Percentiles rank a stretch among this genome's conserved stretches.
phyloP scores from a whole-genome alignment of 2,888 invertebrate genomes.

The Shargacucullia verbasci region DNA sequence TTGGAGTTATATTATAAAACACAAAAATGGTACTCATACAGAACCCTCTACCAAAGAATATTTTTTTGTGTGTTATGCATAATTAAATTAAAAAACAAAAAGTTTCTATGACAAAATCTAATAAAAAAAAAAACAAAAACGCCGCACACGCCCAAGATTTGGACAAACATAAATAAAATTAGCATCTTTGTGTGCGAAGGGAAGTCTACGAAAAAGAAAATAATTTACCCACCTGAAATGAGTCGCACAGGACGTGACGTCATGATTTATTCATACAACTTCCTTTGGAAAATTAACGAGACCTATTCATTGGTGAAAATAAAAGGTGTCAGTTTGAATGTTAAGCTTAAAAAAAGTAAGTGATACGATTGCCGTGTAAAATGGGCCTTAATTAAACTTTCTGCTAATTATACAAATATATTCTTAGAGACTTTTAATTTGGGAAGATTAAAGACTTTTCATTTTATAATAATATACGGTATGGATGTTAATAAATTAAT shows the following conservation, averaged over 20 bases:
- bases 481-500: too few relatives aligned
- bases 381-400: slow-evolving; percentile 19
- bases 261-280: slow-evolving; percentile 69
- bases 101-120: too few relatives aligned
- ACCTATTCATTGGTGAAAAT: slow-evolving; percentile 63
- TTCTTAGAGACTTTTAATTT: too few relatives aligned
- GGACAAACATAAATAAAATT: slow-evolving; percentile 36
- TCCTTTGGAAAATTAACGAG: slow-evolving; percentile 68
- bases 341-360: slow-evolving; percentile 2
- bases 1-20: too few relatives aligned
- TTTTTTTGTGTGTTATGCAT: too few relatives aligned
- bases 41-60: too few relatives aligned
- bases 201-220: slow-evolving; percentile 34
- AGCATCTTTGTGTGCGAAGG: slow-evolving; percentile 20
- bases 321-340: slow-evolving; percentile 60
- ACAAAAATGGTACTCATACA: too few relatives aligned
- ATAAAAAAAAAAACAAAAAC: neutral
- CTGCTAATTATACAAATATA: slow-evolving; percentile 1
- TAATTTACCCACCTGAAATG: slow-evolving; percentile 51
- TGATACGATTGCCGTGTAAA: neutral
- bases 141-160: slow-evolving; percentile 3
- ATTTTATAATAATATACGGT: neutral
- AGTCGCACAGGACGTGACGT: slow-evolving; percentile 61
- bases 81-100: too few relatives aligned
- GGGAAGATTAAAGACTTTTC: too few relatives aligned